Base-by-base conservation (phyloP, 2,888 invertebrate genomes). In the Slavum lentiscoides region DNA sequence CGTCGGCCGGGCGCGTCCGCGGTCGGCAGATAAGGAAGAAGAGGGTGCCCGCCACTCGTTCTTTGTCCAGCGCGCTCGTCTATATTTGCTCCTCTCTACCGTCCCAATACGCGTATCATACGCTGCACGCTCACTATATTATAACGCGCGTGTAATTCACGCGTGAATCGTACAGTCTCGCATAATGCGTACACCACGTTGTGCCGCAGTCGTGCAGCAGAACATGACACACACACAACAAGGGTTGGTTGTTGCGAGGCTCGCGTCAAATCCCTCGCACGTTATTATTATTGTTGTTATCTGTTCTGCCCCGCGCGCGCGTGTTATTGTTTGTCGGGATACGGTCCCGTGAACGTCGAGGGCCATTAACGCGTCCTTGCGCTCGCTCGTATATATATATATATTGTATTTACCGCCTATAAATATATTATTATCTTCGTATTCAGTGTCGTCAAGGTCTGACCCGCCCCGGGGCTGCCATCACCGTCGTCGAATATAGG, bases 321-420 rank as follows among this genome's bases (percentile, higher is more conserved):
- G 30, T 30, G 30, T 62, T 77, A 70, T 77, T 77, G 70, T 77
- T 77, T 77, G 1, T 30, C 77, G 70, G 70, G 77, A 70, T 70
- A 70, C 77, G 77, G 77, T 77, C 55, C 69, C 77, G 77, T 70
- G 77, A 70, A 77, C 77, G 53, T 77, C 77, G 70, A 77, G 77
- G 62, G 77, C 70, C 61, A 62, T 76, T 69, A 69, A 55, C 62
- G 70, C 30, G 30, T 70, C 21, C 59, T 7, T 8, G 30, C 30
- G 30, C 30, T 30, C 30, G 30, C 30, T 30, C 30, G 30, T 30
- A 30, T 4, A n/a, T n/a, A n/a, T n/a, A n/a, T n/a, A n/a, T n/a
- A n/a, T n/a, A n/a, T 30, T 4, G 30, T 30, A n/a, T n/a, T n/a
- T n/a, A 30, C 59, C 37, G 49, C 61, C 21, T 43, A 62, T 19